phyloP scores from a whole-genome alignment of 37 sponge, comb jelly and placozoan genomes.

The Oscarella lobularis region DNA sequence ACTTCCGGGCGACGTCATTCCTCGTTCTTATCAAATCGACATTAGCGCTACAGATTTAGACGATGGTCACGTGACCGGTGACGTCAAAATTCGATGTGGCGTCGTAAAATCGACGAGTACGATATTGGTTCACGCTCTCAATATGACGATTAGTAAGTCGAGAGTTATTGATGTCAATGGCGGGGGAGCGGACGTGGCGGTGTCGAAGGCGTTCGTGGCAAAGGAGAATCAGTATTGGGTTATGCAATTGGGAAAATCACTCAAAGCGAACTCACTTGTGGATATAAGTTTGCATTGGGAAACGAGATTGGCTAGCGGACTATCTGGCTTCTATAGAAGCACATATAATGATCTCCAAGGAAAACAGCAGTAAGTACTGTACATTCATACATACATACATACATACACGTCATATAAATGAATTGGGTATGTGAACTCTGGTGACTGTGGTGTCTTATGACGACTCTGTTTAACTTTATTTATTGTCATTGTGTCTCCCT shows the following conservation, averaged over 20 bases:
- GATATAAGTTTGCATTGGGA: constrained; percentile 33
- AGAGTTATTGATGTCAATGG: not conserved
- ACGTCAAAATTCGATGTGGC: constrained; percentile 11
- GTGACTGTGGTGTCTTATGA: no score
- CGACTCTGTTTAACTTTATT: no score
- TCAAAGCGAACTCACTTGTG: not conserved
- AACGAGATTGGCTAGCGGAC: constrained; percentile 24
- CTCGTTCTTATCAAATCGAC: constrained; percentile 28
- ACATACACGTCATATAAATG: not conserved
- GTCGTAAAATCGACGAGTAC: constrained; percentile 9
- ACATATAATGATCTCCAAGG: constrained; percentile 27
- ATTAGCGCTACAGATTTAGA: constrained; percentile 42
- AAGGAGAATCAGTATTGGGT: constrained; percentile 41
- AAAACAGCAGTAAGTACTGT: not conserved
- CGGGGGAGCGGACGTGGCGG: not conserved
- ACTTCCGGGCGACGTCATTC: constrained; percentile 34
- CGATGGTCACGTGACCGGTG: constrained; percentile 30
- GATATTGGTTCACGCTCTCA: constrained; percentile 42
- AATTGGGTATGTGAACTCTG: no score
- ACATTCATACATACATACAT: not conserved
- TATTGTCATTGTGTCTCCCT: not conserved
- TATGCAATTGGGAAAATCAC: constrained; percentile 8
- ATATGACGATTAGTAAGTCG: constrained; percentile 30
- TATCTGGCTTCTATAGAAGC: constrained; percentile 77
- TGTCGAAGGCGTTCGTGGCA: not conserved